phyloP scores from a whole-genome alignment of 2,113 vertebrate species.

The Hiodon alosoides region DNA sequence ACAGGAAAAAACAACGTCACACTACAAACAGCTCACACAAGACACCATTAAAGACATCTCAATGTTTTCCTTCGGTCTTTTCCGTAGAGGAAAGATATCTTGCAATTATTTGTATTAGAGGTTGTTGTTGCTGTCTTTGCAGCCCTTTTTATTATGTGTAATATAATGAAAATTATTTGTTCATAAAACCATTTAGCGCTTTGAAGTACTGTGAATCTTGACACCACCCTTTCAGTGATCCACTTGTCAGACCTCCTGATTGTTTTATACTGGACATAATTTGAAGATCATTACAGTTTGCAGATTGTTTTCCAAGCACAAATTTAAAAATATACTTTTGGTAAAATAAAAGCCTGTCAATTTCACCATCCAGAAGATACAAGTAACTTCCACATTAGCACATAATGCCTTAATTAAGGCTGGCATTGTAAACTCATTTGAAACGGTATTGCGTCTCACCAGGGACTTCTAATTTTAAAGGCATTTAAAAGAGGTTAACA shows the following conservation, averaged over 20 bases:
- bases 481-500: slow-evolving; percentile 56
- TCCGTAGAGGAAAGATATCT: slow-evolving; percentile 42
- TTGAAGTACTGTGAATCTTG: background rate
- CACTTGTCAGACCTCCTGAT: background rate
- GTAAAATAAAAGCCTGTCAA: slow-evolving; percentile 16
- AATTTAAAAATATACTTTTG: background rate
- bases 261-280: slow-evolving; percentile 12
- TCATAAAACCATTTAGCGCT: background rate
- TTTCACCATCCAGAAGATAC: slow-evolving; percentile 43
- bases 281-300: background rate
- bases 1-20: slow-evolving; percentile 55
- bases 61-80: slow-evolving; percentile 25
- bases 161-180: background rate
- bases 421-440: slow-evolving; percentile 56
- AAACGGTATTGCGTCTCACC: slow-evolving; percentile 52
- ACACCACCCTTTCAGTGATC: background rate
- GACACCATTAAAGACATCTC: slow-evolving; percentile 62
- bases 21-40: slow-evolving; percentile 62
- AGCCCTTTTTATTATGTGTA: background rate
- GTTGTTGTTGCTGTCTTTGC: background rate
- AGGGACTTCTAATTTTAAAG: slow-evolving; percentile 59
- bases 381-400: slow-evolving; percentile 42
- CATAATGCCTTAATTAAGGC: slow-evolving; percentile 56
- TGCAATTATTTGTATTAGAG: background rate
- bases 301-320: background rate